Evolutionary conservation across 2,888 invertebrate species (phyloP).

Genomic region (Tribolium freemani): DNA sequence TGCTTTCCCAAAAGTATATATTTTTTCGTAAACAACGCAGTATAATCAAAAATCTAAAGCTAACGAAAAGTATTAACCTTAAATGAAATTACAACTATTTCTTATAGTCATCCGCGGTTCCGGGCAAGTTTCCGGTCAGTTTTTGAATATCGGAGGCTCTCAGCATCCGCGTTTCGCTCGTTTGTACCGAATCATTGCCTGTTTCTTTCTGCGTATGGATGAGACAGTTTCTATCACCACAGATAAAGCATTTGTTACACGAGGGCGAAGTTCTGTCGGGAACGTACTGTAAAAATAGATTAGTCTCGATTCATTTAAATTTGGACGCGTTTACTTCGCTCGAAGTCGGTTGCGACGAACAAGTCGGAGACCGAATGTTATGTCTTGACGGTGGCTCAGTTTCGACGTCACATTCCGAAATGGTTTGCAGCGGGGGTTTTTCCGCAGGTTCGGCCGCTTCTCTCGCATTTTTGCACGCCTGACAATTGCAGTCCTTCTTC

Average conservation of each 20-base stretch:
- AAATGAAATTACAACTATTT: background rate
- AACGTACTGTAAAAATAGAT: conserved; percentile 3
- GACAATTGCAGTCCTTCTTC: background rate
- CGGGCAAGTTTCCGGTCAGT: conserved; percentile 2
- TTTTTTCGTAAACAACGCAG: background rate
- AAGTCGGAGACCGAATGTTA: background rate
- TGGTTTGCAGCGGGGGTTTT: conserved; percentile 6
- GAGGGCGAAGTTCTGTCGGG: background rate
- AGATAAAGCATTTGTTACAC: background rate
- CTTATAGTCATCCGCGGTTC: conserved; percentile 1
- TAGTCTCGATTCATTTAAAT: background rate
- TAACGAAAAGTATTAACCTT: background rate
- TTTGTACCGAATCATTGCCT: conserved; percentile 30
- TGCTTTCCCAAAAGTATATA: background rate
- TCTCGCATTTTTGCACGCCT: background rate
- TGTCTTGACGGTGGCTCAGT: background rate
- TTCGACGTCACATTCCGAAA: conserved; percentile 18
- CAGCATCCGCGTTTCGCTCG: conserved; percentile 46
- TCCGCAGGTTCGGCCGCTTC: background rate
- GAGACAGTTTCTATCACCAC: background rate
- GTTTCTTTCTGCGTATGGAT: background rate
- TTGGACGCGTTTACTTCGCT: background rate
- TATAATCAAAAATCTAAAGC: background rate
- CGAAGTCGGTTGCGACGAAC: background rate
- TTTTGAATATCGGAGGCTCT: conserved; percentile 39